Base-by-base conservation (phyloP, 2,888 invertebrate species). In the Horisme vitalbata region DNA sequence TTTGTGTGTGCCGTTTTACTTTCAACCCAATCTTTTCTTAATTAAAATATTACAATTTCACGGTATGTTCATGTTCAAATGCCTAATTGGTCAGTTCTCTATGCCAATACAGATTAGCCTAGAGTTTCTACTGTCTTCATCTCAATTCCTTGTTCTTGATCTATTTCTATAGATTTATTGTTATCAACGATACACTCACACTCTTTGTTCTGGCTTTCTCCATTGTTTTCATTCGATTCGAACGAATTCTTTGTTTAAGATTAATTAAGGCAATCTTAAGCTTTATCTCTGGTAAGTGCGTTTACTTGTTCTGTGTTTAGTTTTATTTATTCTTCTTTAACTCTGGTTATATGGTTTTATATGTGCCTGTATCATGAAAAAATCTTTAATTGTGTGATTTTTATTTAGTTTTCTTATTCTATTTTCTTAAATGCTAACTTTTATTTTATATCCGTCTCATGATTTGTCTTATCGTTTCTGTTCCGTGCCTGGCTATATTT, bases 201-300 rank as follows among this genome's bases (percentile, higher is more conserved):
- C 50, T 57, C 50, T 55, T 57, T 57, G 55, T 52, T 55, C 47
- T 35, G 38, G 43, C 47, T 55, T 58, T 49, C 47, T 52, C 53
- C 45, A 55, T 58, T 58, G 58, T 55, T 53, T 51, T 47, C 27
- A 8, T 37, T 41, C 31, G 36, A 36, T 51, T 21, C 44, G 45
- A 49, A 45, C 43, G 45, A 33, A 45, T 45, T 49, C 50, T 55
- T 55, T 55, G 58, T 55, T 51, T 33, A 38, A 55, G 45, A 55
- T 52, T 53, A 52, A 58, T 57, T 53, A 49, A 35, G 30, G 43
- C 48, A 48, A 43, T 48, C 34, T 38, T n/a, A 34, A 32, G 41
- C 30, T 47, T 37, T 43, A 38, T 43, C 30, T 38, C 14, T 31
- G 20, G 26, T 34, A 21, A 39, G 39, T 49, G 30, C 48, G 26